Evolutionary conservation across 2,888 invertebrate species (phyloP).

Genomic region (Ophioninae sp.): DNA sequence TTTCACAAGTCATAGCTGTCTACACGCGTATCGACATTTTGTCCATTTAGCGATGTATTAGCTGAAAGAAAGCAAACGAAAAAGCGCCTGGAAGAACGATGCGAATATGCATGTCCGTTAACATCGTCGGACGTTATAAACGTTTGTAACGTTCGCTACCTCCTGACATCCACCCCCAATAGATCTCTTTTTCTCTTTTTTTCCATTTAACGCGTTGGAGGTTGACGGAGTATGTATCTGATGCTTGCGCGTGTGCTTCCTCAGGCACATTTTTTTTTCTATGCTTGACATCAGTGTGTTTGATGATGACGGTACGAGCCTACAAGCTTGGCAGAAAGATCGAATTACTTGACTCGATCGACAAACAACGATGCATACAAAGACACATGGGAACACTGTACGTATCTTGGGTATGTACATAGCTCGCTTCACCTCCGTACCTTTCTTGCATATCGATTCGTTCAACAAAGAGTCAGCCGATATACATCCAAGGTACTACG

Average conservation of each 20-base stretch:
- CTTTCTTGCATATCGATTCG: constrained; percentile 58
- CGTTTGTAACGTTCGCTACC: constrained; percentile 37
- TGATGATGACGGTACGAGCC: constrained; percentile 54
- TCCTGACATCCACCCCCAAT: neutral
- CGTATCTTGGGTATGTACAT: neutral
- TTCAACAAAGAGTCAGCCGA: constrained; percentile 57
- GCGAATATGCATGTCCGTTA: constrained; percentile 23
- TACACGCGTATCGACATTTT: constrained; percentile 2
- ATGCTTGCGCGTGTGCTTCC: neutral
- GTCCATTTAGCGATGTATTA: constrained; percentile 26
- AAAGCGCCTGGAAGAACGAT: neutral
- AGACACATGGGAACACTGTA: constrained; percentile 6
- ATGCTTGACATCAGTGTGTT: constrained; percentile 34
- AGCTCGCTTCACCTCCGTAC: constrained; percentile 37
- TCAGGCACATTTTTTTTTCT: constrained; percentile 22
- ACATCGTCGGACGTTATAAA: constrained; percentile 40
- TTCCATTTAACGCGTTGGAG: constrained; percentile 52
- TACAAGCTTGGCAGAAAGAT: constrained; percentile 35
- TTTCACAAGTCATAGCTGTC: neutral
- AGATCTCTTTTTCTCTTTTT: neutral
- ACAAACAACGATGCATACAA: constrained; percentile 34
- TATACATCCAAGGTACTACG: constrained; percentile 54
- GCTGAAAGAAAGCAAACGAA: constrained; percentile 39
- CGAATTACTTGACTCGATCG: constrained; percentile 55
- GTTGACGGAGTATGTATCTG: neutral